Base-by-base conservation (phyloP, 1,140 invertebrate species). In the Piezodorus guildinii region DNA sequence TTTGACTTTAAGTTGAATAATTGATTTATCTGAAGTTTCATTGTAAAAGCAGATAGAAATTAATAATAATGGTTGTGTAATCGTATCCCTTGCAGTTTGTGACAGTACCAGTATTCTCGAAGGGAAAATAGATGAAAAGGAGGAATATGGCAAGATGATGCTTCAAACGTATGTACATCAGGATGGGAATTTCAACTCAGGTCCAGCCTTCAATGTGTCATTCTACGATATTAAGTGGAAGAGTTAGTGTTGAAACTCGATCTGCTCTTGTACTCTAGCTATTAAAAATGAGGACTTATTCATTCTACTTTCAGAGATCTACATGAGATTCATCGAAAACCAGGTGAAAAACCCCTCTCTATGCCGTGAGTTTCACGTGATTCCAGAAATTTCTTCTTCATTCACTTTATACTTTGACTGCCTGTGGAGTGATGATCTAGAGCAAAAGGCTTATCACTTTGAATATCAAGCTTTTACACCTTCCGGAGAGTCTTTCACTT, bases 391-490 rank as follows among this genome's bases (percentile, higher is more conserved):
- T 34, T 10, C 52, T 39, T 14, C 46, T 49, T 21, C 56, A 49
- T 66, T 64, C 30, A 62, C 23, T 43, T 19, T 66, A 6, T 66
- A 52, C 58, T 66, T 66, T 46, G 65, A 66, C 65, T 66, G 65
- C 51, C 59, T 66, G 12, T 66, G 65, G 65, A 34, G 9, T 27
- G 21, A 5, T 49, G 15, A 16, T 15, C 30, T 56, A 49, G 27
- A 61, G 23, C 21, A 60, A 16, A 60, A 30, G 59, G 52, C 60
- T 61, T 66, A 54, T 45, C 54, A 52, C 46, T 66, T 66, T 51
- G 52, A 66, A 44, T 66, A 66, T 54, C 56, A 54, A 56, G 62
- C 62, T 30, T 34, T 59, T 14, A 58, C 49, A 52, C 56, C 61
- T 46, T 61, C 56, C 61, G 58, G 59, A 49, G 46, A 66, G n/a